Percentiles rank a stretch among this genome's conserved stretches.
Conservation (phyloP, 2,797 vertebrate genomes). For the Loris lydekkerianus region DNA sequence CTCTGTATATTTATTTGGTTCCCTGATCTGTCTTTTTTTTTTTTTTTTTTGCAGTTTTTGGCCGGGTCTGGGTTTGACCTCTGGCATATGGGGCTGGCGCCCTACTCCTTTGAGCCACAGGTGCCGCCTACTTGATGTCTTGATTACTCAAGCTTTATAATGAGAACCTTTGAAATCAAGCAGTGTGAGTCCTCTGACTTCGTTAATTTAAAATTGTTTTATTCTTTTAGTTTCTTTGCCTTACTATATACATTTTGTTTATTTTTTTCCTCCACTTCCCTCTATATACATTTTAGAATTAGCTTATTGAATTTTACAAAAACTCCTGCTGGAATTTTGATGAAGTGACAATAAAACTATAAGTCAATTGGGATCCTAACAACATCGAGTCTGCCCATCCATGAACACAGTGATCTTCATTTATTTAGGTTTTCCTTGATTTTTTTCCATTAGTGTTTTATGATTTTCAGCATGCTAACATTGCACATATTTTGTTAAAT, state of each 20-base stretch:
- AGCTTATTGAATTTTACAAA: neutral
- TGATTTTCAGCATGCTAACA: neutral
- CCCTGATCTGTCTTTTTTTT: neutral
- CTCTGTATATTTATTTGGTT: neutral
- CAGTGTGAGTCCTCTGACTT: neutral
- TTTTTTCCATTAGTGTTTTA: neutral
- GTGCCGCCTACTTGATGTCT: neutral
- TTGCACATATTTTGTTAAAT: neutral
- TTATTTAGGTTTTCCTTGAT: neutral
- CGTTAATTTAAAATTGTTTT: neutral
- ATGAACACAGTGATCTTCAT: neutral
- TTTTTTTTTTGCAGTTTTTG: too few relatives aligned
- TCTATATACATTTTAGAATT: neutral
- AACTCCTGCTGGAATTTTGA: neutral
- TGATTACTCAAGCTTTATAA: neutral
- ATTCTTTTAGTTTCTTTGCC: slow-evolving; percentile 1
- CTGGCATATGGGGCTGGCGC: too few relatives aligned
- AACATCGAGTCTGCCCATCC: neutral
- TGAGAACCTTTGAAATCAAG: neutral
- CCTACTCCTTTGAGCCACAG: too few relatives aligned
- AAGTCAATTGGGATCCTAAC: neutral
- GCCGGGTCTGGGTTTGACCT: too few relatives aligned
- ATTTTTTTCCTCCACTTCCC: too few relatives aligned
- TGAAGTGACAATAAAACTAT: neutral
- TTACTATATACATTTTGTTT: neutral